Evolutionary conservation across 2,797 vertebrate genomes (phyloP).

Genomic region (Esox lucius): DNA sequence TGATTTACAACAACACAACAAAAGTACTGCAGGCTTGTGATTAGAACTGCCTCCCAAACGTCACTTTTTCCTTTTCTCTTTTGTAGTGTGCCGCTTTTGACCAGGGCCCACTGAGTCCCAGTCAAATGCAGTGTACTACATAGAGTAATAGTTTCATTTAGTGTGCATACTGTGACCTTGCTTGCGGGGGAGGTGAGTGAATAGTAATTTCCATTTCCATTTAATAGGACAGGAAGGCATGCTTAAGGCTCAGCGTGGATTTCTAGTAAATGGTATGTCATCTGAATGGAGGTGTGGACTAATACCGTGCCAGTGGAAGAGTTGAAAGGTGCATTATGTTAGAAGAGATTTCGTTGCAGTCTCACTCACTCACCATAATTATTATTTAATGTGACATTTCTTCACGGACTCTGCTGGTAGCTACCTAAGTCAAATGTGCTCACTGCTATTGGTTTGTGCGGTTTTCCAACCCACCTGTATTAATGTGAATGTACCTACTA

Average conservation of each 20-base stretch:
- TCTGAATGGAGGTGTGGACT: background rate
- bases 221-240: conserved; percentile 8
- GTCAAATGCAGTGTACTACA: background rate
- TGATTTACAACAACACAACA: conserved; percentile 33
- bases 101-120: background rate
- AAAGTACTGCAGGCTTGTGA: conserved; percentile 31
- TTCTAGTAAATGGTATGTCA: background rate
- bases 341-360: background rate
- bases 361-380: background rate
- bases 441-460: too few relatives aligned
- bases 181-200: conserved; percentile 10
- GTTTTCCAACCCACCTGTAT: too few relatives aligned
- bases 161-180: background rate
- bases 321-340: background rate
- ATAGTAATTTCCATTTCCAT: conserved; percentile 3
- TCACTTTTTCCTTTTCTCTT: background rate
- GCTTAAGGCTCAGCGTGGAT: background rate
- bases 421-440: background rate
- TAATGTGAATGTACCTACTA: too few relatives aligned
- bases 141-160: too few relatives aligned
- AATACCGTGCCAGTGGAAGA: background rate
- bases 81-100: background rate
- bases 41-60: background rate
- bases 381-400: background rate
- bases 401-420: background rate